phyloP scores from a whole-genome alignment of 2,113 vertebrate species.

The Neodon shergylaensis region DNA sequence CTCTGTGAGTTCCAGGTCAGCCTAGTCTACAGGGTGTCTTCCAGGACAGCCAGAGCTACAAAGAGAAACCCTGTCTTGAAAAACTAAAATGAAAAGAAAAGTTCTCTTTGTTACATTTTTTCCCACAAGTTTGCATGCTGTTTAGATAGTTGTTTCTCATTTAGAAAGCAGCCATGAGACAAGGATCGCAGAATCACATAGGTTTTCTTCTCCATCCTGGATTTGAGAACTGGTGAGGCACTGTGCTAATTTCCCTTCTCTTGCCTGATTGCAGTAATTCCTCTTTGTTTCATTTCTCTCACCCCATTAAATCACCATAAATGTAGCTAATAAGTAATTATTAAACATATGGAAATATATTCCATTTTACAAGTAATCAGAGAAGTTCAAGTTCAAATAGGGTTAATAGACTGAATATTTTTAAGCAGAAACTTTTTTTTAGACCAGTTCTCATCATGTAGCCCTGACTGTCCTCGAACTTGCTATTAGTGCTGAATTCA shows the following conservation, averaged over 20 bases:
- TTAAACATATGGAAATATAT: not conserved
- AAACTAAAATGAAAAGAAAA: not conserved
- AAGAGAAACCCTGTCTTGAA: not conserved
- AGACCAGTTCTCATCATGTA: not conserved
- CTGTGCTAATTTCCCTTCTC: not conserved
- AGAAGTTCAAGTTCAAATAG: not conserved
- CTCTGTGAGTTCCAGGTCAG: not conserved
- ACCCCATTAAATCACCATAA: not conserved
- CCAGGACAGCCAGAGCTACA: not conserved
- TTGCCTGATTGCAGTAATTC: not conserved
- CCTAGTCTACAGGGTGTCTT: not conserved
- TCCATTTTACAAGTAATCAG: constrained; percentile 14
- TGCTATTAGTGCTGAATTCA: not conserved
- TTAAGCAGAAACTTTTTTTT: not conserved
- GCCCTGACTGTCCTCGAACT: not conserved
- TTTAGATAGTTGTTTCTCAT: not conserved
- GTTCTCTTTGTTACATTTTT: not conserved
- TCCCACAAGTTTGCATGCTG: not conserved
- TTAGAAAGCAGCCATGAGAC: not conserved
- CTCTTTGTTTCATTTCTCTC: not conserved
- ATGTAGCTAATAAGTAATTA: not conserved
- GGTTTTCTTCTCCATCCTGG: not conserved
- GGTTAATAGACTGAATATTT: not conserved
- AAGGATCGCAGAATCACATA: not conserved
- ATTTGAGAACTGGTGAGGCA: not conserved